Percentiles rank a stretch among this genome's conserved stretches.
Evolutionary conservation across 2,113 vertebrate species (phyloP).

Genomic region (Greenwoodochromis staneri): DNA sequence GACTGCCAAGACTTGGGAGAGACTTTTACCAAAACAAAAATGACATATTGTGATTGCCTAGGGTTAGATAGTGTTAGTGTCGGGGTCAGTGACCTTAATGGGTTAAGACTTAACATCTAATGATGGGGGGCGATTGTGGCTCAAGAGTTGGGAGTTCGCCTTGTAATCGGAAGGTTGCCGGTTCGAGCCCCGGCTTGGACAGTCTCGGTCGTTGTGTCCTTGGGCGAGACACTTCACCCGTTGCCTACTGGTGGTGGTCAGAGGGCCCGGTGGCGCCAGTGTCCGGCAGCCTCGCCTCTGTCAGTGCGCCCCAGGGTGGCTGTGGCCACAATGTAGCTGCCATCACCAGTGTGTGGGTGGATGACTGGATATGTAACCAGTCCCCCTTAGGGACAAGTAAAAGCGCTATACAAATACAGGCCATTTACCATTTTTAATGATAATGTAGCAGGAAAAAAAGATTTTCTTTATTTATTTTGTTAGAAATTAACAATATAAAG

Average conservation of each 20-base stretch:
- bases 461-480: not conserved
- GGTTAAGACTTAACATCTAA: not conserved
- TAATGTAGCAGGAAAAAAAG: not conserved
- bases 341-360: not conserved
- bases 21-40: not conserved
- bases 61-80: not conserved
- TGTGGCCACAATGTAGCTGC: not conserved
- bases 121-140: accelerated
- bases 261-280: accelerated
- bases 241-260: not conserved
- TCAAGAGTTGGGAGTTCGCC: not conserved
- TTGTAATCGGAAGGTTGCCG: accelerated
- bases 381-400: not conserved
- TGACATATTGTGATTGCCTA: not conserved
- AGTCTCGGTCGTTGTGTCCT: accelerated
- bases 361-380: not conserved
- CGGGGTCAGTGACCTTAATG: accelerated
- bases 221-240: accelerated
- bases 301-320: not conserved
- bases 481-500: not conserved
- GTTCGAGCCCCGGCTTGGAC: accelerated
- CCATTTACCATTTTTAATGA: not conserved
- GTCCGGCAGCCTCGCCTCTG: not conserved
- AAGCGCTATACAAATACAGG: not conserved
- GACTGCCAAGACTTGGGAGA: not conserved